phyloP scores from a whole-genome alignment of 2,113 vertebrate species.

The Salvelinus alpinus region DNA sequence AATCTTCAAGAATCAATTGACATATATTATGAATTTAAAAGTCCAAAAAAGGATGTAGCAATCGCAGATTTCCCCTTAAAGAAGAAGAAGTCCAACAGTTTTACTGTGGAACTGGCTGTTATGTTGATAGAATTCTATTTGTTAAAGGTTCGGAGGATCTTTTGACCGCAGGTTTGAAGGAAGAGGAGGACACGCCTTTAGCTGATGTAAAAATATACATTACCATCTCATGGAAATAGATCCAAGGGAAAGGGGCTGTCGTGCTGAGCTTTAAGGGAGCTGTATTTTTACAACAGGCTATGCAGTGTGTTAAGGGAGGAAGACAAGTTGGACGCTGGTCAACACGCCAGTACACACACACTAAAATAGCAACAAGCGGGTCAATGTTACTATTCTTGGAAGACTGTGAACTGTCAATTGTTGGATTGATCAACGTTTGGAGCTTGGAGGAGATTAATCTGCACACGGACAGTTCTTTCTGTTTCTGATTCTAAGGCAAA shows the following conservation, averaged over 20 bases:
- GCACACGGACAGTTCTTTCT: too few relatives aligned
- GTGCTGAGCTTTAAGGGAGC: slow-evolving; percentile 49
- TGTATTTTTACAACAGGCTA: slow-evolving; percentile 71
- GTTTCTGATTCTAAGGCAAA: too few relatives aligned
- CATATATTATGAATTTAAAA: too few relatives aligned
- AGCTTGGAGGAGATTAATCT: neutral
- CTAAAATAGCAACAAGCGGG: slow-evolving; percentile 52
- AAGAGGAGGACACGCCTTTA: slow-evolving; percentile 33
- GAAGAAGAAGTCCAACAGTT: too few relatives aligned
- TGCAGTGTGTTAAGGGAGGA: slow-evolving; percentile 43
- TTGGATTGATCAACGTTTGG: slow-evolving; percentile 25
- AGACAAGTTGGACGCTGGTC: slow-evolving; percentile 49
- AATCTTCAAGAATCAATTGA: too few relatives aligned
- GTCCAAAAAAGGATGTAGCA: too few relatives aligned
- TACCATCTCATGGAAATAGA: slow-evolving; percentile 61
- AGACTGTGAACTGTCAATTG: slow-evolving; percentile 42
- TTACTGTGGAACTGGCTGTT: too few relatives aligned
- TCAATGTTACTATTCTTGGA: slow-evolving; percentile 46
- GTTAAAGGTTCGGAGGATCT: neutral
- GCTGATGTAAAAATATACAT: slow-evolving; percentile 57
- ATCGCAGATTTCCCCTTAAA: too few relatives aligned
- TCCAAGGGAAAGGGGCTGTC: slow-evolving; percentile 54
- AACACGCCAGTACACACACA: slow-evolving; percentile 45
- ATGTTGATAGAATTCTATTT: neutral
- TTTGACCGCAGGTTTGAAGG: slow-evolving; percentile 16